These are phyloP conservation scores for Drosophila tanythrix DNA, from an alignment of 2,888 invertebrate species.

Conservation along the genomic window DNA sequence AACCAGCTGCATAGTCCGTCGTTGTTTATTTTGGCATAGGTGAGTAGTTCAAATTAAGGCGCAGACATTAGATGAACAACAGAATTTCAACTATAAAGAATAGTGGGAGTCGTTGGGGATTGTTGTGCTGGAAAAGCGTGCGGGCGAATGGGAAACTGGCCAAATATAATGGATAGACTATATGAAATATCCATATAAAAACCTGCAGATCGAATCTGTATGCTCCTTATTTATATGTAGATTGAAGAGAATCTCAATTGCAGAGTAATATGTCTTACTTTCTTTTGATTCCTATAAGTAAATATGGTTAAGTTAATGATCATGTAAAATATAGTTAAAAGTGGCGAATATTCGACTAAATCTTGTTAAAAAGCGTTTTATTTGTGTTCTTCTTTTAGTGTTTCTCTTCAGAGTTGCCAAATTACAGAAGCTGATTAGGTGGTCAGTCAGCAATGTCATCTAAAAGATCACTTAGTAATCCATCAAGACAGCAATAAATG, in stretches of 20 bases:
- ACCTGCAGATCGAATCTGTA: background rate
- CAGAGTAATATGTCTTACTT: background rate
- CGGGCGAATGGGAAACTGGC: background rate
- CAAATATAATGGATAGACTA: background rate
- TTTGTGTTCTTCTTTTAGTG: background rate
- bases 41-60: constrained; percentile 63
- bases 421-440: background rate
- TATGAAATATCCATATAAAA: background rate
- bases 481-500: constrained; percentile 60
- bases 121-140: background rate
- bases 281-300: background rate
- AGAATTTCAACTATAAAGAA: constrained; percentile 11
- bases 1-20: constrained; percentile 42
- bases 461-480: constrained; percentile 57
- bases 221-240: background rate
- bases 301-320: background rate
- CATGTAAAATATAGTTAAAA: background rate
- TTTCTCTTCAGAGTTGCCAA: background rate
- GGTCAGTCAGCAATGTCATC: constrained; percentile 4
- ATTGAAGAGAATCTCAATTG: background rate
- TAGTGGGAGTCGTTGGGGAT: background rate
- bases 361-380: background rate
- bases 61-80: constrained; percentile 38
- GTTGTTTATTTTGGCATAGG: constrained; percentile 69
- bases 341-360: background rate